phyloP scores from a whole-genome alignment of 2,888 invertebrate genomes.

The Athetis lepigone region DNA sequence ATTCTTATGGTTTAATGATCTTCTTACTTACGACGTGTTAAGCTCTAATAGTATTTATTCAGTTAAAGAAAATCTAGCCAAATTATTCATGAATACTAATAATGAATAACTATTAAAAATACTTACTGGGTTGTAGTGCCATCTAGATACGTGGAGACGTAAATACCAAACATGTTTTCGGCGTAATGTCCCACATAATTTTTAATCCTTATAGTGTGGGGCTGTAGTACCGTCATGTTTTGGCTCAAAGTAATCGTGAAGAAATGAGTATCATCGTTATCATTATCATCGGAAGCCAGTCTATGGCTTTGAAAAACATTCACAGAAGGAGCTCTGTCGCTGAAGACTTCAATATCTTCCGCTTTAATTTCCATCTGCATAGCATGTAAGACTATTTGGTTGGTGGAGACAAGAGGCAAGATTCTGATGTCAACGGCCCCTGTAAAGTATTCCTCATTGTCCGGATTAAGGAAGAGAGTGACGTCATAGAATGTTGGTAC shows the following conservation, averaged over 20 bases:
- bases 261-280: constrained; percentile 85
- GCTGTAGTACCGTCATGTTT: constrained; percentile 73
- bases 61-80: not conserved
- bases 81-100: not conserved
- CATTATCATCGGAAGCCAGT: constrained; percentile 74
- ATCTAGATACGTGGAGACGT: constrained; percentile 89
- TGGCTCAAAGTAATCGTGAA: constrained; percentile 83
- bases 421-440: constrained; percentile 86
- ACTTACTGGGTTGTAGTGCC: constrained; percentile 76
- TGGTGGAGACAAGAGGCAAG: constrained; percentile 69
- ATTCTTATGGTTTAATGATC: not conserved
- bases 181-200: constrained; percentile 90
- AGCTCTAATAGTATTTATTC: too few relatives aligned
- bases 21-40: too few relatives aligned
- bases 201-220: constrained; percentile 87
- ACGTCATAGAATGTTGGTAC: constrained; percentile 90
- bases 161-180: constrained; percentile 92
- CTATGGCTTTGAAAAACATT: constrained; percentile 66
- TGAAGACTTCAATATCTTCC: constrained; percentile 63
- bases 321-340: constrained; percentile 53
- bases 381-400: constrained; percentile 84
- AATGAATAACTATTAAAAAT: constrained; percentile 30
- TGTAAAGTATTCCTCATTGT: constrained; percentile 78
- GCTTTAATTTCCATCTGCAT: constrained; percentile 80
- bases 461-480: constrained; percentile 84